phyloP scores from a whole-genome alignment of 2,888 invertebrate species.

The Cartodere bifasciata region DNA sequence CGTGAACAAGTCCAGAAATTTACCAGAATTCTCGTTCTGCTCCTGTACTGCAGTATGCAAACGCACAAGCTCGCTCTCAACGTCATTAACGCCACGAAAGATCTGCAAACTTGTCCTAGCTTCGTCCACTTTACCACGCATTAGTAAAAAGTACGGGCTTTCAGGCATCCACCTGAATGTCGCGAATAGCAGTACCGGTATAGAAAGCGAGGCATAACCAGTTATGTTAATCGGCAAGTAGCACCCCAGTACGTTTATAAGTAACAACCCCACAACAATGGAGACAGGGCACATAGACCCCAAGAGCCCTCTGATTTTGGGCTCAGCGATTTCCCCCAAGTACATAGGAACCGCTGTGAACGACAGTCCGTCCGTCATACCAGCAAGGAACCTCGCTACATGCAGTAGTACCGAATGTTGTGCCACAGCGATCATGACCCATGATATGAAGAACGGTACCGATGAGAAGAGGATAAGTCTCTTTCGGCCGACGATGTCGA shows the following conservation, averaged over 20 bases:
- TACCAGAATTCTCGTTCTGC: constrained; percentile 39
- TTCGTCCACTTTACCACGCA: constrained; percentile 31
- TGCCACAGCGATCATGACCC: constrained; percentile 49
- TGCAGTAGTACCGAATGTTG: constrained; percentile 42
- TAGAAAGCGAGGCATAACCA: constrained; percentile 35
- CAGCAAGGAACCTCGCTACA: constrained; percentile 42
- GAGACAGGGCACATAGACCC: constrained; percentile 44
- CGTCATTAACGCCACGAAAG: constrained; percentile 37
- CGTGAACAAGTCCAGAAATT: constrained; percentile 42
- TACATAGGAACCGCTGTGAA: constrained; percentile 42
- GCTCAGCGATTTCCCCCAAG: constrained; percentile 46
- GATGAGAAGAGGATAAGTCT: constrained; percentile 47
- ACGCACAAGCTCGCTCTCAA: constrained; percentile 33
- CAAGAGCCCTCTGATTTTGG: constrained; percentile 43
- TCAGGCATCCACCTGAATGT: constrained; percentile 44
- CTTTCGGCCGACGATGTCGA: constrained; percentile 52
- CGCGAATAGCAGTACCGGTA: constrained; percentile 36
- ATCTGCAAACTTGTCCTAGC: constrained; percentile 37
- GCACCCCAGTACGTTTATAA: constrained; percentile 37
- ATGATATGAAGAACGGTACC: constrained; percentile 47
- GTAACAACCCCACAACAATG: constrained; percentile 41
- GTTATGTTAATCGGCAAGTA: constrained; percentile 37
- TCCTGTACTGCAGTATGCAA: constrained; percentile 26
- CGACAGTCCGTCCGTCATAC: constrained; percentile 39
- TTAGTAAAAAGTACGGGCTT: constrained; percentile 40